Base-by-base conservation (phyloP, 1,140 invertebrate species). In the Drosophila mauritiana region DNA sequence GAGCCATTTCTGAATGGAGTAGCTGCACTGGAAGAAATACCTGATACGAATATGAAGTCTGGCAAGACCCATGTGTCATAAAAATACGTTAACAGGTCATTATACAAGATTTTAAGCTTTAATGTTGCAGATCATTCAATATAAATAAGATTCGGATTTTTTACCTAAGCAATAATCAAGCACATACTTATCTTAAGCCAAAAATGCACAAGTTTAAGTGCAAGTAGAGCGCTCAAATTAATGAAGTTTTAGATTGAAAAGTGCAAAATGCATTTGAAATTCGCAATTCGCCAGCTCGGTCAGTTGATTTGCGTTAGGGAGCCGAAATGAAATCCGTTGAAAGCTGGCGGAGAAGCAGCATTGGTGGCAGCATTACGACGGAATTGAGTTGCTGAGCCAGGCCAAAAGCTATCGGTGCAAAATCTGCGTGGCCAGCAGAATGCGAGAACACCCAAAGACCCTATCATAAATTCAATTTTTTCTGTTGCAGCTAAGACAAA, bases 381-480 rank as follows among this genome's bases (percentile, higher is more conserved):
- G 52, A 69, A 77, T 77, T 51, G 52, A 64, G 58, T 78, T 78
- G 67, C 63, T 58, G 63, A 77, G 73, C 63, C 63, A 78, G 69
- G 67, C 59, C 69, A 73, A 73, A 65, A 73, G 68, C 62, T 56
- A 54, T 72, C 48, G 53, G 61, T 49, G 56, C 31, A 22, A 74
- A 84, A 81, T 81, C 64, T 88, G 83, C 82, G 74, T 81, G 51
- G 82, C 61, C 58, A 63, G 78, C 82, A 85, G 49, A 77, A 80
- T 76, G 64, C 42, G 70, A 59, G 52, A 42, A 73, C 48, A 59
- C 39, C 51, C 57, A 64, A 64, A 65, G 61, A 78, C 72, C 67
- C 79, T 20, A 88, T 83, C 80, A 88, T 88, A 88, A 88, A 88
- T 86, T 88, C 75, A 82, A 83, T 80, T 85, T 85, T 84, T 73